Conservation (phyloP, 2,888 invertebrate species). For the Caenorhabditis sp. region DNA sequence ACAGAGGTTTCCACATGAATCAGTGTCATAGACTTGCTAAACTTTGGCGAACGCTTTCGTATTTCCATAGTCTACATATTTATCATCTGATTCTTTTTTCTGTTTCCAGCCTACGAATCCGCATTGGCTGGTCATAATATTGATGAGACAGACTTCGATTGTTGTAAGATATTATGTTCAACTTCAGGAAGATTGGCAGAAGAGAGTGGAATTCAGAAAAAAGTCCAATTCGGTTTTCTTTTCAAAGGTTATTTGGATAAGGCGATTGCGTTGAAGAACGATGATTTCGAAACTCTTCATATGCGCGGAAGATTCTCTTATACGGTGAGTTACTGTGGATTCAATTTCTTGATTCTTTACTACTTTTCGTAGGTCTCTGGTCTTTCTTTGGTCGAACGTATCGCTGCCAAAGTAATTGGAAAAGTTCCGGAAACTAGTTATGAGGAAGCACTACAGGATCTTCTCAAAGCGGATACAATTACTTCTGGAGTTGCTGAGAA, state of each 20-base stretch:
- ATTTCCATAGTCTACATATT: no score
- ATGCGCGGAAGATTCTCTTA: slow-evolving; percentile 52
- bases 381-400: slow-evolving; percentile 27
- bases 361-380: background rate
- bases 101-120: slow-evolving; percentile 21
- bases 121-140: slow-evolving; percentile 21
- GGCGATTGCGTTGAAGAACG: slow-evolving; percentile 29
- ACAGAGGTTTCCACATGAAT: no score
- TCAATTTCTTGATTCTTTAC: no score
- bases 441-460: slow-evolving; percentile 41
- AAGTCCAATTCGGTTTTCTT: slow-evolving; percentile 41
- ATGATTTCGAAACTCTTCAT: slow-evolving; percentile 40
- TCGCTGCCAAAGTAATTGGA: slow-evolving; percentile 36
- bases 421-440: slow-evolving; percentile 29
- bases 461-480: slow-evolving; percentile 29
- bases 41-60: no score
- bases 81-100: background rate
- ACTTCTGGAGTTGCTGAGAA: slow-evolving; percentile 39
- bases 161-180: slow-evolving; percentile 33
- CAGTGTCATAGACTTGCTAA: no score
- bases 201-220: slow-evolving; percentile 40
- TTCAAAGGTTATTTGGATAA: slow-evolving; percentile 44
- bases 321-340: slow-evolving; percentile 31
- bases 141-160: slow-evolving; percentile 23
- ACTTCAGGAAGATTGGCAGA: slow-evolving; percentile 47